Evolutionary conservation across 2,888 invertebrate species (phyloP).

Genomic region (Euclidia mi): DNA sequence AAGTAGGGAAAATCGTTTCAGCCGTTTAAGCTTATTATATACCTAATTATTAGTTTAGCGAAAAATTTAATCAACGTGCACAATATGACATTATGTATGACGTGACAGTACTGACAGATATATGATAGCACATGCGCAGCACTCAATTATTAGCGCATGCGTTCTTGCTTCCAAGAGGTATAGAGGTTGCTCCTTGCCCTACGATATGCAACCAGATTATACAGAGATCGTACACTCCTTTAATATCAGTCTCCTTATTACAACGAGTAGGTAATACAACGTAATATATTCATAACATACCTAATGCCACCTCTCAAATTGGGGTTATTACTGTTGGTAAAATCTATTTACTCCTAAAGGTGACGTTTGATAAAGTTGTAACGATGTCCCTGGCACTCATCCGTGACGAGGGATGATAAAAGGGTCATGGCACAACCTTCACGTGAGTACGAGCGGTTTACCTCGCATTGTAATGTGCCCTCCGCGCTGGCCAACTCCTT

Average conservation of each 20-base stretch:
- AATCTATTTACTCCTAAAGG: constrained; percentile 56
- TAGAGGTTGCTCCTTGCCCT: constrained; percentile 75
- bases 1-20: too few relatives aligned
- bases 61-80: too few relatives aligned
- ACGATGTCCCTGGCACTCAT: constrained; percentile 65
- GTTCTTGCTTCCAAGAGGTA: too few relatives aligned
- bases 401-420: constrained; percentile 76
- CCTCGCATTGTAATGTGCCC: constrained; percentile 75
- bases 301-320: constrained; percentile 44
- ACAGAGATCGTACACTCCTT: constrained; percentile 66
- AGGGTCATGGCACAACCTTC: constrained; percentile 74
- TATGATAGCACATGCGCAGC: too few relatives aligned
- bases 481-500: constrained; percentile 72
- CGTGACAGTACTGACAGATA: too few relatives aligned
- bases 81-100: too few relatives aligned
- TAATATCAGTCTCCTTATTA: constrained; percentile 26
- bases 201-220: constrained; percentile 72
- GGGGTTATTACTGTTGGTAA: constrained; percentile 50
- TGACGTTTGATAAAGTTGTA: constrained; percentile 66
- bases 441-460: constrained; percentile 77
- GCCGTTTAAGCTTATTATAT: too few relatives aligned
- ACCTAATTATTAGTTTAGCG: too few relatives aligned
- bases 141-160: too few relatives aligned
- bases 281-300: constrained; percentile 21
- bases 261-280: background rate